These are phyloP conservation scores for Cossypha caffra DNA, from an alignment of 2,797 vertebrate genomes.

Conservation along the genomic window DNA sequence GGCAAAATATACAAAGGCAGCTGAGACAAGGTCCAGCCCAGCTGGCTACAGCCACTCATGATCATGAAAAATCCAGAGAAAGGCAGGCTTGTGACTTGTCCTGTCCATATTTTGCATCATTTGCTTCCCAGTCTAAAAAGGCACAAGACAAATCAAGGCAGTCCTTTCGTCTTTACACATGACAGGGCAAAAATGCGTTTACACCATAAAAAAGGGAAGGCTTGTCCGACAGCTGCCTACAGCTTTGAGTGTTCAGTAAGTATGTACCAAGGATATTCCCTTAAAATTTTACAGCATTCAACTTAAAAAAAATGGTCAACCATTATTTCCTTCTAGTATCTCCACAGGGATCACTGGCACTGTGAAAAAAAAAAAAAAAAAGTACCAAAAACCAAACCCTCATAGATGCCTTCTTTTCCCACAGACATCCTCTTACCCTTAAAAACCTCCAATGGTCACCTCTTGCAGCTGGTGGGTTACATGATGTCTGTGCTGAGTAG, in stretches of 20 bases:
- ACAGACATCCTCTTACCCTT: neutral
- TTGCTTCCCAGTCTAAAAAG: neutral
- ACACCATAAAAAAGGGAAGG: neutral
- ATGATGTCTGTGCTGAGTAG: neutral
- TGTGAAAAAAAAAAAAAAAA: neutral
- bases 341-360: neutral
- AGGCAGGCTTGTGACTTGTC: neutral
- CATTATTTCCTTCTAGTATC: neutral
- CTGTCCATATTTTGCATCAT: neutral
- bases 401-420: neutral
- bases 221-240: neutral
- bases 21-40: neutral
- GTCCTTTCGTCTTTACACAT: neutral
- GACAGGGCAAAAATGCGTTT: neutral
- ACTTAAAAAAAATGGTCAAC: neutral
- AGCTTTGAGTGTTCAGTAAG: neutral
- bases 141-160: neutral
- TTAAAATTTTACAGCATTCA: neutral
- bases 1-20: neutral
- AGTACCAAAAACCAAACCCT: neutral
- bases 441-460: conserved; percentile 27
- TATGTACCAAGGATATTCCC: neutral
- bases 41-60: neutral
- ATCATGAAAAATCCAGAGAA: neutral
- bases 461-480: neutral